Evolutionary conservation across 2,888 invertebrate genomes (phyloP).

Genomic region (Drosophila kuntzei): DNA sequence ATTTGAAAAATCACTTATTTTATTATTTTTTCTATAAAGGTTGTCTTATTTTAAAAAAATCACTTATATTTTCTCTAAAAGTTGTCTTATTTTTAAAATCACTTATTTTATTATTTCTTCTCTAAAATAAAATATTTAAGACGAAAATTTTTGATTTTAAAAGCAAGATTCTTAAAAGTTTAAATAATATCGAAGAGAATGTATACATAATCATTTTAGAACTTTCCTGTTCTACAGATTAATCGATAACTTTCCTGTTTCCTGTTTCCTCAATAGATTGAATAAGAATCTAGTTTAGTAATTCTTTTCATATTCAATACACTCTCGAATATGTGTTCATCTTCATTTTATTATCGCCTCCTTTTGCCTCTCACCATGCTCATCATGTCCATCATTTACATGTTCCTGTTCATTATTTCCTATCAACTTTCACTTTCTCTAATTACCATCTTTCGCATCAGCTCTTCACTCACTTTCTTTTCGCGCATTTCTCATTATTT

Average conservation of each 20-base stretch:
- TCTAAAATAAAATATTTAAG: no score
- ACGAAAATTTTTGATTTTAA: no score
- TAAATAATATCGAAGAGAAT: no score
- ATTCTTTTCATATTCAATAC: background rate
- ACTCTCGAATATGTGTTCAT: background rate
- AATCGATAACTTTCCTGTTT: background rate
- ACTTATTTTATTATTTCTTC: no score
- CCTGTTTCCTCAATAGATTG: background rate
- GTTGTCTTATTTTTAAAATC: no score
- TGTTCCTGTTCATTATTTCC: slow-evolving; percentile 36
- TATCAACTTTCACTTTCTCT: slow-evolving; percentile 42
- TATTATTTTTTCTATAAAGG: no score
- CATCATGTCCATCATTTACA: slow-evolving; percentile 15
- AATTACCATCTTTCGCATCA: slow-evolving; percentile 22
- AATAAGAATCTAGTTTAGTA: background rate
- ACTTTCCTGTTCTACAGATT: no score
- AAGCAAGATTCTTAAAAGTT: no score
- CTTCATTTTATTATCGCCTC: background rate
- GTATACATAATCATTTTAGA: no score
- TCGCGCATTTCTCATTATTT: slow-evolving; percentile 3
- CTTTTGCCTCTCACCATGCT: background rate
- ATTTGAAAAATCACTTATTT: no score
- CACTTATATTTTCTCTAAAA: no score
- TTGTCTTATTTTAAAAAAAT: no score
- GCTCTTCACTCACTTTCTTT: slow-evolving; percentile 30